These are phyloP conservation scores for Vulpes vulpes DNA, from an alignment of 2,113 vertebrate species.

Conservation along the genomic window DNA sequence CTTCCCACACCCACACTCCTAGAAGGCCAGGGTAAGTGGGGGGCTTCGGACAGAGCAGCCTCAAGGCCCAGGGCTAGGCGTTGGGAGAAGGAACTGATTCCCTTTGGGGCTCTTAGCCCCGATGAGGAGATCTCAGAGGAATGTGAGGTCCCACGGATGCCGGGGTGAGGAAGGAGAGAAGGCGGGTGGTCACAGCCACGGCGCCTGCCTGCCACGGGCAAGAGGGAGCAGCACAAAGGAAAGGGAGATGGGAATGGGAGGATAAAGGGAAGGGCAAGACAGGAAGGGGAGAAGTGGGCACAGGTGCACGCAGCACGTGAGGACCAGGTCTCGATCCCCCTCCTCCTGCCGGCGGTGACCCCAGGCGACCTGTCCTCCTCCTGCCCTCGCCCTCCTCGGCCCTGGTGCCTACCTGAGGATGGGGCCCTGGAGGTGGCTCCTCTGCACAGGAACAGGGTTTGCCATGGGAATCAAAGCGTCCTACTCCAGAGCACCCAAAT, in stretches of 20 bases:
- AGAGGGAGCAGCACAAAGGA: neutral
- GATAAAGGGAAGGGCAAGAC: neutral
- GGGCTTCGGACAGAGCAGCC: neutral
- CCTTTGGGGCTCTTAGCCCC: conserved; percentile 7
- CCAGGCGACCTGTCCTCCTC: neutral
- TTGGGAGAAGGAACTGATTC: neutral
- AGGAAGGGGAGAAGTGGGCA: neutral
- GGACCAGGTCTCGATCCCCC: neutral
- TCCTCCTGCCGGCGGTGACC: neutral
- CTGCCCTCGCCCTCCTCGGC: neutral
- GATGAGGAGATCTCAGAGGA: neutral
- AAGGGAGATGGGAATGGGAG: neutral
- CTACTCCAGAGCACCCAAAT: conserved; percentile 36
- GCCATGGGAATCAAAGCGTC: conserved; percentile 73
- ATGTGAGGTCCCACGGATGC: neutral
- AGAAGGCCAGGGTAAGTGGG: neutral
- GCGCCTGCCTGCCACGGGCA: neutral
- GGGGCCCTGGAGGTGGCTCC: conserved; percentile 78
- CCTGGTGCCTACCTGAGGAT: conserved; percentile 79
- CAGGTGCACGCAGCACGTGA: neutral
- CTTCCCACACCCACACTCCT: neutral
- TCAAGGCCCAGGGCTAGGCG: neutral
- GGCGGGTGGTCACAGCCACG: neutral
- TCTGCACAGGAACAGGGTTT: conserved; percentile 73
- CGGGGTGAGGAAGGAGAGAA: neutral